Evolutionary conservation across 2,888 invertebrate species (phyloP).

Genomic region (Coelopa pilipes): DNA sequence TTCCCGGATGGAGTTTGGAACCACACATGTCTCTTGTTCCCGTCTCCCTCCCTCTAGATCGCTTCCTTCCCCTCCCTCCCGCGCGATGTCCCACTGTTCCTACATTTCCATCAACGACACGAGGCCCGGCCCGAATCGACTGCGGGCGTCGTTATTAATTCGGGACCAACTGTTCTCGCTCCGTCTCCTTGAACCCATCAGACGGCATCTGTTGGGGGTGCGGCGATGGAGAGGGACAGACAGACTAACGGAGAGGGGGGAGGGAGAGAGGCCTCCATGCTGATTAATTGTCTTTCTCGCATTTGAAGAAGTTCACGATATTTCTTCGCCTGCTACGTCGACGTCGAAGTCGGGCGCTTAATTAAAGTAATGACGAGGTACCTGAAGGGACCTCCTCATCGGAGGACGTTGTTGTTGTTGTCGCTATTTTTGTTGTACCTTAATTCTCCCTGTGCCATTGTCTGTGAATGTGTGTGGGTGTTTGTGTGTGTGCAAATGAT

Average conservation of each 20-base stretch:
- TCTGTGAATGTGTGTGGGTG: neutral
- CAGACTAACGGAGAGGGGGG: neutral
- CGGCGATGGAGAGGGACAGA: no score
- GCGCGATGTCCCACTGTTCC: no score
- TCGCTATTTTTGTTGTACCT: neutral
- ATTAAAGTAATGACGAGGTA: constrained; percentile 1
- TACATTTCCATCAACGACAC: no score
- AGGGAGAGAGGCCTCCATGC: neutral
- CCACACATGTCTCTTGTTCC: no score
- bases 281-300: constrained; percentile 13
- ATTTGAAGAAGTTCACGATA: constrained; percentile 8
- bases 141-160: neutral
- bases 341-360: neutral
- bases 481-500: neutral
- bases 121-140: no score
- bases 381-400: neutral
- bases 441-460: neutral
- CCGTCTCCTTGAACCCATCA: neutral
- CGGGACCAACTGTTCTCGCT: neutral
- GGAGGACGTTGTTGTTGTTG: neutral
- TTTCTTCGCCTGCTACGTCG: neutral
- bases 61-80: no score
- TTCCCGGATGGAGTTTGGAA: no score
- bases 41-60: no score
- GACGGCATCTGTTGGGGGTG: constrained; percentile 1